Evolutionary conservation across 2,113 vertebrate species (phyloP).

Genomic region (Polyodon spathula): DNA sequence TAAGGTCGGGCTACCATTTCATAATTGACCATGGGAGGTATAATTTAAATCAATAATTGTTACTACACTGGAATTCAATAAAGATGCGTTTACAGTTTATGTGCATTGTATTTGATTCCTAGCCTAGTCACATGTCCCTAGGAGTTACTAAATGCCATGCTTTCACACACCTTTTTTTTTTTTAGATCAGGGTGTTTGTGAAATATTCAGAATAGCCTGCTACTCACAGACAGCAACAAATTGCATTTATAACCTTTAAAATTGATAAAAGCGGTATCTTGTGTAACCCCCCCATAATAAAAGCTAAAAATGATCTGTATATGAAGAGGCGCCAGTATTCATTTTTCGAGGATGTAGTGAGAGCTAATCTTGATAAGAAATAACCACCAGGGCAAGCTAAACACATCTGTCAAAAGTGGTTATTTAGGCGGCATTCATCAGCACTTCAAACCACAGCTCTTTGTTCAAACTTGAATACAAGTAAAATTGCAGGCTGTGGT

Average conservation of each 20-base stretch:
- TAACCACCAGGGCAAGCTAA: background rate
- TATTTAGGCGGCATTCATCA: conserved; percentile 33
- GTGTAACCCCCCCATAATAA: too few species aligned
- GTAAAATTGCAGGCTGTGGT: conserved; percentile 25
- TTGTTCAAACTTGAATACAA: conserved; percentile 45
- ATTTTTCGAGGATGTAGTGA: background rate
- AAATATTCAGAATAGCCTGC: too few species aligned
- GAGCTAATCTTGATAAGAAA: conserved; percentile 2
- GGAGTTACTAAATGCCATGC: too few species aligned
- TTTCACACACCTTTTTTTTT: too few species aligned
- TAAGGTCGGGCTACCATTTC: too few species aligned
- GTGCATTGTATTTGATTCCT: conserved; percentile 61
- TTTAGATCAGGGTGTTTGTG: too few species aligned
- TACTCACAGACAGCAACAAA: too few species aligned
- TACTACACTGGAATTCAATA: conserved; percentile 36
- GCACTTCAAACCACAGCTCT: conserved; percentile 26
- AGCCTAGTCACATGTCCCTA: conserved; percentile 10
- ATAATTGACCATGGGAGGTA: too few species aligned
- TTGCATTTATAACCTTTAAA: too few species aligned
- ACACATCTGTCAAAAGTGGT: background rate
- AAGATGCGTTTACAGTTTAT: conserved; percentile 32
- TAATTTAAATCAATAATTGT: too few species aligned
- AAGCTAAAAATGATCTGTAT: background rate
- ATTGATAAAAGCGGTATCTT: too few species aligned
- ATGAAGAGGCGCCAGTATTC: background rate